Conservation (phyloP, 2,888 invertebrate genomes). For the Rhynchonema sp. region DNA sequence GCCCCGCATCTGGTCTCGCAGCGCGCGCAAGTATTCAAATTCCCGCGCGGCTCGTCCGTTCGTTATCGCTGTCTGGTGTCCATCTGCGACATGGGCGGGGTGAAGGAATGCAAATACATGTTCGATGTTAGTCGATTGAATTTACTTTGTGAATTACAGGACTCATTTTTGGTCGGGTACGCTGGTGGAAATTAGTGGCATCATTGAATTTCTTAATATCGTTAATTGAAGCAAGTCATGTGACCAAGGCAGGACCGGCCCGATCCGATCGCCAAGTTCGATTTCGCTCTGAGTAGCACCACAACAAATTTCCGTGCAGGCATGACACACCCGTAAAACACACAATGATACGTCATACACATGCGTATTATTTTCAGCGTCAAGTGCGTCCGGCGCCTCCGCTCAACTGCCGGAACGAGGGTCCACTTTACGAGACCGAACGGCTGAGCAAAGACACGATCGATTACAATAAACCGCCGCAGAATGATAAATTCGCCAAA, state of each 20-base stretch:
- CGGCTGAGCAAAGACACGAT: not conserved
- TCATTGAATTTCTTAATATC: too few relatives aligned
- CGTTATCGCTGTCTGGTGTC: slow-evolving; percentile 21
- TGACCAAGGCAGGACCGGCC: not conserved
- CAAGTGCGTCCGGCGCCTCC: too few relatives aligned
- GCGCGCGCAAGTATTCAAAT: slow-evolving; percentile 13
- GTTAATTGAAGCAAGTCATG: not conserved
- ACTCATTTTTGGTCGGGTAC: too few relatives aligned
- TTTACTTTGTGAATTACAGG: not conserved
- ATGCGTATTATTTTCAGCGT: too few relatives aligned
- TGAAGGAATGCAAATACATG: slow-evolving; percentile 10
- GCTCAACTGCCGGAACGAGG: not conserved
- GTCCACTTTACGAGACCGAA: not conserved
- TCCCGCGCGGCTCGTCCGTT: slow-evolving; percentile 20
- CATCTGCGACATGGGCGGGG: slow-evolving; percentile 19
- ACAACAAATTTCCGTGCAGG: too few relatives aligned
- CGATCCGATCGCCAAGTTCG: not conserved
- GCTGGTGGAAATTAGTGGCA: too few relatives aligned
- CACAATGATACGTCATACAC: too few relatives aligned
- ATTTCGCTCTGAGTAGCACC: too few relatives aligned
- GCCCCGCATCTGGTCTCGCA: not conserved
- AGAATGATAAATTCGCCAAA: not conserved
- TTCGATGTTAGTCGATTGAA: slow-evolving; percentile 5
- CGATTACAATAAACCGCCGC: not conserved
- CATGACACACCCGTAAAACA: too few relatives aligned